Base-by-base conservation (phyloP, 2,888 invertebrate genomes). In the Monopis laevigella region DNA sequence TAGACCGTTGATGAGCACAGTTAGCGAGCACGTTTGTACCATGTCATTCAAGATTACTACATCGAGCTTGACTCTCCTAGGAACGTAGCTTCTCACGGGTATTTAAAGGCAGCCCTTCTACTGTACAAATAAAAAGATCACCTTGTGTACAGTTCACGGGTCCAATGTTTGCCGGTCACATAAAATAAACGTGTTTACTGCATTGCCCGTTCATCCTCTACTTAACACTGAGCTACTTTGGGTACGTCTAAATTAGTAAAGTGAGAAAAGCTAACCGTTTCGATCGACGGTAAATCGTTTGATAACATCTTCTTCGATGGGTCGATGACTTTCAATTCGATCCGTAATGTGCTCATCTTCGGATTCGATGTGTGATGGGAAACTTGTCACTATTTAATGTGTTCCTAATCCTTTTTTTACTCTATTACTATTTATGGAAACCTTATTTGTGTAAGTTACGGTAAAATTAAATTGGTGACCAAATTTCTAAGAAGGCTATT, bases 101-200 rank as follows among this genome's bases (percentile, higher is more conserved):
- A 77, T 80, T 78, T 75, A 65, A 66, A 58, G 61, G 64, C 60
- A 62, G 62, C 62, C 70, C 59, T 58, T 65, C 62, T 61, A 65
- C 68, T 70, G 65, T 52, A 70, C 71, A 77, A 78, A 78, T 69
- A 77, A 72, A 67, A 65, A 66, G 65, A 71, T 58, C 65, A 68
- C 58, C 63, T 63, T 78, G 78, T 78, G 77, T 78, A 77, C 78
- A 74, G 74, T 75, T 78, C 75, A 73, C 77, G 74, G 70, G 66
- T 18, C 41, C 58, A 57, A 51, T 74, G 73, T 77, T 77, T 73
- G 63, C 74, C 62, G 63, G 65, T 55, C 72, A 65, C 69, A 72
- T 71, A 72, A 73, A 70, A 69, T 65, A 66, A 55, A 61, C 66
- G 65, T 77, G 65, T 77, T 78, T 73, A 72, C 77, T 56, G 62